phyloP scores from a whole-genome alignment of 1,140 invertebrate species.

The Dendroctonus ponderosae region DNA sequence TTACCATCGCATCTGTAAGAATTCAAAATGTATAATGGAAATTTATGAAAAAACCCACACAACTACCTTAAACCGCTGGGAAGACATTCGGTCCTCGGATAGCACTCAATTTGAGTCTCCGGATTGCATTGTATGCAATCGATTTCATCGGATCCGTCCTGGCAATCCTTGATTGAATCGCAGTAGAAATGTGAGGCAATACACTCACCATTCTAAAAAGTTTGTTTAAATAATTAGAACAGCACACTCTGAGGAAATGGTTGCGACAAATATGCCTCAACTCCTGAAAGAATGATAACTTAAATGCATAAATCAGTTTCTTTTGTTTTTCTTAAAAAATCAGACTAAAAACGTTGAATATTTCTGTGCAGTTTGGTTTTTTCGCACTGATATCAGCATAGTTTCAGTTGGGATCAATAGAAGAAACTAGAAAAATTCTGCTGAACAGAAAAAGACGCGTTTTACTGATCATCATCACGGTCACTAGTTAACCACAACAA shows the following conservation, averaged over 20 bases:
- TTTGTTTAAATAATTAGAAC: neutral
- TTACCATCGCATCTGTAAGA: slow-evolving; percentile 40
- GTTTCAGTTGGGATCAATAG: too few species aligned
- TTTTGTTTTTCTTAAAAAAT: too few species aligned
- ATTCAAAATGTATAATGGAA: neutral
- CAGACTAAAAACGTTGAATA: too few species aligned
- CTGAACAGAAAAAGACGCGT: too few species aligned
- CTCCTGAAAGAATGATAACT: too few species aligned
- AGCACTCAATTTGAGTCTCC: slow-evolving; percentile 60
- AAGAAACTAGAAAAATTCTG: too few species aligned
- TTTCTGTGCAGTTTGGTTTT: too few species aligned
- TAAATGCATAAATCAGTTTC: too few species aligned
- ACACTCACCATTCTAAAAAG: slow-evolving; percentile 63
- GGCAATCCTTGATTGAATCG: slow-evolving; percentile 70
- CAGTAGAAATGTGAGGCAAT: slow-evolving; percentile 69
- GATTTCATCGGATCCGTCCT: slow-evolving; percentile 67
- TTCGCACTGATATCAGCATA: too few species aligned
- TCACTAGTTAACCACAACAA: too few species aligned
- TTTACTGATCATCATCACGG: too few species aligned
- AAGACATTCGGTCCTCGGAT: slow-evolving; percentile 38
- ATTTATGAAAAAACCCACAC: neutral
- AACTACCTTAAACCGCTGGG: slow-evolving; percentile 28
- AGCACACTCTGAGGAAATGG: neutral
- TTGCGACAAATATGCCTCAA: too few species aligned
- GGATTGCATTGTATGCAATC: slow-evolving; percentile 60